phyloP scores from a whole-genome alignment of 2,113 vertebrate species.

The Trematomus loennbergii region DNA sequence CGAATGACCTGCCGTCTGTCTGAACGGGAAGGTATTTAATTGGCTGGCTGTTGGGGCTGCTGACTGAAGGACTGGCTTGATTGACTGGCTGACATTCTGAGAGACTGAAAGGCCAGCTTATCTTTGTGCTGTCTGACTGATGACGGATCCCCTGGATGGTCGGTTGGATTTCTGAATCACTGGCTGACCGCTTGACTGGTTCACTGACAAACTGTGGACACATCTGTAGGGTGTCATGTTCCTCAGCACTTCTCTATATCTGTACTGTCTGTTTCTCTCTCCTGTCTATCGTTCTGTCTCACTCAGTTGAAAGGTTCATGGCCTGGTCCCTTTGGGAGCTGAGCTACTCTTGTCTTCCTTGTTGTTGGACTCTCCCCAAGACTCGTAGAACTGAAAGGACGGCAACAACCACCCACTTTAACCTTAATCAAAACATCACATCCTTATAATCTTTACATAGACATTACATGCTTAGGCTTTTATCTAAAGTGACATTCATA shows the following conservation, averaged over 20 bases:
- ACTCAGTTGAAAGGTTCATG: background rate
- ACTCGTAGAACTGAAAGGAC: background rate
- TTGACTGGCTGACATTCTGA: background rate
- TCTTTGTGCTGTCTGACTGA: background rate
- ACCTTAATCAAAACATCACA: background rate
- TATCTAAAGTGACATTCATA: no score
- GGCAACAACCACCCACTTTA: background rate
- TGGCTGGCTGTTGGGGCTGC: background rate
- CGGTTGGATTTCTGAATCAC: constrained; percentile 32
- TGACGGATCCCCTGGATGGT: background rate
- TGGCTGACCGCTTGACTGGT: background rate
- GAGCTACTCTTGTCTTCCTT: constrained; percentile 13
- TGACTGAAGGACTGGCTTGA: background rate
- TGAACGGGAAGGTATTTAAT: background rate
- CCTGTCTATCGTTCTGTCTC: background rate
- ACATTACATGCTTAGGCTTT: no score
- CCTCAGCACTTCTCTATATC: background rate
- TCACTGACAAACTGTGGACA: constrained; percentile 7
- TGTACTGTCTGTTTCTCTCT: background rate
- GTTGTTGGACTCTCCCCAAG: background rate
- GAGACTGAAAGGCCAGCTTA: background rate
- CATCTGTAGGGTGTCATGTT: constrained; percentile 16
- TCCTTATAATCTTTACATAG: background rate
- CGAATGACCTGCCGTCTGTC: background rate
- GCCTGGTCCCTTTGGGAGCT: constrained; percentile 3